These are phyloP conservation scores for Apotomis turbidana DNA, from an alignment of 2,888 invertebrate genomes.

Conservation along the genomic window DNA sequence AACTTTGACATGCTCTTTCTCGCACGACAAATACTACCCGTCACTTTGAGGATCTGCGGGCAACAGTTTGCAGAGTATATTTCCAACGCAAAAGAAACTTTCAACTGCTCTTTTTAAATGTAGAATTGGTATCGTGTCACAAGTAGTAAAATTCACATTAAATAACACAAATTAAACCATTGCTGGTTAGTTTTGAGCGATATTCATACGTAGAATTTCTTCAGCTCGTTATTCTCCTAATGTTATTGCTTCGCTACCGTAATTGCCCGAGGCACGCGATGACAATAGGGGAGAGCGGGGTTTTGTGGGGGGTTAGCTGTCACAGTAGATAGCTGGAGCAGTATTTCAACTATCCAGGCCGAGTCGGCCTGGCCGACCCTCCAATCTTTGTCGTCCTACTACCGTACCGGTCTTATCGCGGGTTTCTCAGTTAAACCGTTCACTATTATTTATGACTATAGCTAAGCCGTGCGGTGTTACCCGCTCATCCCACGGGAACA, in stretches of 20 bases:
- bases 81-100: neutral
- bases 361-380: too few relatives aligned
- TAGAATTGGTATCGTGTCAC: constrained; percentile 10
- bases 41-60: too few relatives aligned
- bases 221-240: constrained; percentile 35
- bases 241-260: constrained; percentile 25
- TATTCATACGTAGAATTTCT: constrained; percentile 35
- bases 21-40: too few relatives aligned
- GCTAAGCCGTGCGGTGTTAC: too few relatives aligned
- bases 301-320: neutral
- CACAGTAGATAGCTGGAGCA: neutral
- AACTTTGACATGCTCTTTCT: too few relatives aligned
- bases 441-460: too few relatives aligned
- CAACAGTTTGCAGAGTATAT: neutral
- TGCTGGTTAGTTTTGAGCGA: constrained; percentile 26
- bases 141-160: constrained; percentile 26
- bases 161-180: constrained; percentile 14
- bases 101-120: neutral
- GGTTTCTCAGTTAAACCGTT: too few relatives aligned
- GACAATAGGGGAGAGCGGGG: neutral
- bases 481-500: too few relatives aligned
- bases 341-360: neutral
- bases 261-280: constrained; percentile 33
- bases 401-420: too few relatives aligned
- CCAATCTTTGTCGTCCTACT: too few relatives aligned